Conservation (phyloP, 2,797 vertebrate species). For the Hylomyscus alleni region DNA sequence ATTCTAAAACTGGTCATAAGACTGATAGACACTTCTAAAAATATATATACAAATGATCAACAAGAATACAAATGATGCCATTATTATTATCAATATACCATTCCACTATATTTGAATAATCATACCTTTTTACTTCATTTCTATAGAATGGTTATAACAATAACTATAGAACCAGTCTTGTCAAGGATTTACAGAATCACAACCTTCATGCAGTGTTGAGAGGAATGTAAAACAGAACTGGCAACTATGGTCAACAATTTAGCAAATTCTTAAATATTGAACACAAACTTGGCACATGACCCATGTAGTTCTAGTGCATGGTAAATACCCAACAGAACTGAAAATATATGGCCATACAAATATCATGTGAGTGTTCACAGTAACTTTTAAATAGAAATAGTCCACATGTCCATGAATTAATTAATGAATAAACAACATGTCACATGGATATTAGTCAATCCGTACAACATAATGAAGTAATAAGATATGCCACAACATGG, state of each 20-base stretch:
- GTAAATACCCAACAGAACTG: background rate
- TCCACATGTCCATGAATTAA: background rate
- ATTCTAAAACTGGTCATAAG: background rate
- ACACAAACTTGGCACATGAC: background rate
- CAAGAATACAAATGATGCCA: conserved; percentile 14
- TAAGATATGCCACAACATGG: background rate
- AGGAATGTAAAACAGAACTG: background rate
- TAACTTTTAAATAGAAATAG: background rate
- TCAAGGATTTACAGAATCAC: background rate
- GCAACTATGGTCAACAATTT: background rate
- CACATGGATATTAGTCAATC: background rate
- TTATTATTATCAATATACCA: background rate
- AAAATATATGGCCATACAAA: background rate
- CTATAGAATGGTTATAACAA: background rate
- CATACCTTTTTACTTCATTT: background rate
- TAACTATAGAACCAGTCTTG: background rate
- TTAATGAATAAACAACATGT: background rate
- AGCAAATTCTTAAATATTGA: background rate
- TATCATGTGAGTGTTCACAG: background rate
- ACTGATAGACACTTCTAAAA: conserved; percentile 7
- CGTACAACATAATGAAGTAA: background rate
- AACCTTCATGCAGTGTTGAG: background rate
- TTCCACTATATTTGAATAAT: conserved; percentile 12
- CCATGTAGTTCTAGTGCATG: background rate
- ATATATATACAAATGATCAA: background rate